Base-by-base conservation (phyloP, 2,888 invertebrate genomes). In the Lepidonotus clava region DNA sequence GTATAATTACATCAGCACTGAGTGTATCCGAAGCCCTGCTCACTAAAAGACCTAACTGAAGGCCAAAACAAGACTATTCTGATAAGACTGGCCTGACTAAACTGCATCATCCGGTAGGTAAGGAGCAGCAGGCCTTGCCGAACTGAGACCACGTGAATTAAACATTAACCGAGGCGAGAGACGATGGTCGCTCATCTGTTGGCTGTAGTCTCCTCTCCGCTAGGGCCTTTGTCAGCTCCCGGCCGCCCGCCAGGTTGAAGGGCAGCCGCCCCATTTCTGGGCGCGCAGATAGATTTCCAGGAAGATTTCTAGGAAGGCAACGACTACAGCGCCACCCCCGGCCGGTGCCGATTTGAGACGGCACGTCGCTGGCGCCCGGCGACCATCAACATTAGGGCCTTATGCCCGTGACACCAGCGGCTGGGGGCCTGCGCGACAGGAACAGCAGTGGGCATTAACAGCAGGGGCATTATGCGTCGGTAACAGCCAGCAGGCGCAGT, bases 221-320 rank as follows among this genome's bases (percentile, higher is more conserved):
- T 24, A 61, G 61, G 28, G n/a, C 61, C 61, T 61, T 61, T 61
- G 61, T 61, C 61, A 61, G 61, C 24, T 32, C 61, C 28, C 61
- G 24, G 24, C 61, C 28, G 61, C 18, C 28, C 11, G 4, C 61
- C 1, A 32, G 61, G 28, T 32, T 28, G 28, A 61, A 61, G 61
- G n/a, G n/a, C n/a, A n/a, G n/a, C n/a, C n/a, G n/a, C n/a, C 61
- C 61, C 61, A 61, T 61, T 61, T 61, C 61, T 61, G 61, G 28
- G 61, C 61, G 61, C 61, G 24, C 24, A 61, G 61, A 61, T 61
- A 24, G 61, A 61, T 61, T 61, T 61, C 61, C 61, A 28, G 61
- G 61, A 61, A 24, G 61, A 61, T 61, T 61, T 61, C 61, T 32
- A 28, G 61, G 61, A 61, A 61, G 61, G 61, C 61, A 61, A 24